phyloP scores from a whole-genome alignment of 2,888 invertebrate species.

The Amaurobius ferox region DNA sequence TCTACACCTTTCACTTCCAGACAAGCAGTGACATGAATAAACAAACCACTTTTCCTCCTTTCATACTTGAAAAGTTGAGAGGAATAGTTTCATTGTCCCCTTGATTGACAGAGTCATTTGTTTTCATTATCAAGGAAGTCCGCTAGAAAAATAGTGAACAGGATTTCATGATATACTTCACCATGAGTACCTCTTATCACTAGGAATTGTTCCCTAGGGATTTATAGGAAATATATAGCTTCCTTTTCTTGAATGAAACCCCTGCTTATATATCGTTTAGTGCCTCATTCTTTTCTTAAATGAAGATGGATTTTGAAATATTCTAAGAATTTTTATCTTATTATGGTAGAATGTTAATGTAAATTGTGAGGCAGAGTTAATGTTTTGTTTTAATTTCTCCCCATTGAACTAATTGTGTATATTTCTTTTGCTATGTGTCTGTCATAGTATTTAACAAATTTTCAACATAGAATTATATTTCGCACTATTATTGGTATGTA shows the following conservation, averaged over 20 bases:
- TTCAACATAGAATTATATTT: too few species aligned
- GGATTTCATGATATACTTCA: conserved; percentile 18
- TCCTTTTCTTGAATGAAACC: not conserved
- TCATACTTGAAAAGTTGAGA: not conserved
- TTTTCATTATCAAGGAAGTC: conserved; percentile 9
- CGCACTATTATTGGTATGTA: too few species aligned
- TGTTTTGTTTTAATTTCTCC: too few species aligned
- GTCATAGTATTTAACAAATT: too few species aligned
- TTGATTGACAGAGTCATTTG: conserved; percentile 17
- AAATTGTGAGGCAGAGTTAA: too few species aligned
- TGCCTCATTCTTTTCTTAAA: not conserved
- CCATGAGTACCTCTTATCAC: conserved; percentile 12
- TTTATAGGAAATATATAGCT: not conserved
- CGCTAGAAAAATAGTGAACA: conserved; percentile 16
- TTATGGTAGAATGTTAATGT: too few species aligned
- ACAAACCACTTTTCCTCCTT: not conserved
- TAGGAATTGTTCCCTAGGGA: not conserved
- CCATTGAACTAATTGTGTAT: too few species aligned
- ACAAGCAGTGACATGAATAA: not conserved
- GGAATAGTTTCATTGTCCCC: not conserved
- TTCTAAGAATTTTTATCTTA: too few species aligned
- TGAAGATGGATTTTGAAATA: too few species aligned
- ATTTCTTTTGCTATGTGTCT: too few species aligned
- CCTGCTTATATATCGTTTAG: conserved; percentile 3
- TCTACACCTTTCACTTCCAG: not conserved